These are phyloP conservation scores for Drosophila mauritiana DNA, from an alignment of 1,140 invertebrate species.

Conservation along the genomic window DNA sequence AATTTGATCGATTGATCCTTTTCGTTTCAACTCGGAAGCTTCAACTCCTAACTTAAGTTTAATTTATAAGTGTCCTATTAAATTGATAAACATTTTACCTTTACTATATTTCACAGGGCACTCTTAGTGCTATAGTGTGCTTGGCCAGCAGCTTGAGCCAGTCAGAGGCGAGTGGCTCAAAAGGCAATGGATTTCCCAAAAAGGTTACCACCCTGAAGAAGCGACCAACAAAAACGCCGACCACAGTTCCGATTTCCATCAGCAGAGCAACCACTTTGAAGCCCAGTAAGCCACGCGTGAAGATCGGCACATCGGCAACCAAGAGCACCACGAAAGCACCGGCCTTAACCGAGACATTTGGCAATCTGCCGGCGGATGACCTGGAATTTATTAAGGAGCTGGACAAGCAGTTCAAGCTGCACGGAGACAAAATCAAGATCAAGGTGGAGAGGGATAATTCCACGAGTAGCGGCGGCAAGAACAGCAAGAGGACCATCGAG, in stretches of 20 bases:
- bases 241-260: constrained; percentile 12
- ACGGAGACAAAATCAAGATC: constrained; percentile 82
- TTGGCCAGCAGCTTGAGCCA: constrained; percentile 47
- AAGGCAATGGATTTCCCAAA: constrained; percentile 67
- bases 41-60: too few species aligned
- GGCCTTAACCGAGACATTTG: constrained; percentile 59
- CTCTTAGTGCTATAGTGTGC: constrained; percentile 56
- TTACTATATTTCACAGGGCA: constrained; percentile 43
- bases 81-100: too few species aligned
- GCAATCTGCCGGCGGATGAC: constrained; percentile 77
- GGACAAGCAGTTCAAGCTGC: constrained; percentile 82
- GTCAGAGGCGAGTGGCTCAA: constrained; percentile 35
- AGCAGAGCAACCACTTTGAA: constrained; percentile 39
- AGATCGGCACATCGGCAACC: constrained; percentile 31
- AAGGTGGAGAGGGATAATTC: constrained; percentile 79
- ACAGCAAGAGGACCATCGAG: constrained; percentile 81
- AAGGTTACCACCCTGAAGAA: constrained; percentile 79
- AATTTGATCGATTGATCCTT: too few species aligned
- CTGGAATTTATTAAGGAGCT: constrained; percentile 83
- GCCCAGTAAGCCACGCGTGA: constrained; percentile 67
- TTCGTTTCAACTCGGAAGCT: too few species aligned
- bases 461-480: constrained; percentile 61
- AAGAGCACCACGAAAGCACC: constrained; percentile 37
- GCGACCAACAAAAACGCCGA: constrained; percentile 72
- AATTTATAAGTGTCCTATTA: too few species aligned